phyloP scores from a whole-genome alignment of 1,140 invertebrate species.

The Formica selysi region DNA sequence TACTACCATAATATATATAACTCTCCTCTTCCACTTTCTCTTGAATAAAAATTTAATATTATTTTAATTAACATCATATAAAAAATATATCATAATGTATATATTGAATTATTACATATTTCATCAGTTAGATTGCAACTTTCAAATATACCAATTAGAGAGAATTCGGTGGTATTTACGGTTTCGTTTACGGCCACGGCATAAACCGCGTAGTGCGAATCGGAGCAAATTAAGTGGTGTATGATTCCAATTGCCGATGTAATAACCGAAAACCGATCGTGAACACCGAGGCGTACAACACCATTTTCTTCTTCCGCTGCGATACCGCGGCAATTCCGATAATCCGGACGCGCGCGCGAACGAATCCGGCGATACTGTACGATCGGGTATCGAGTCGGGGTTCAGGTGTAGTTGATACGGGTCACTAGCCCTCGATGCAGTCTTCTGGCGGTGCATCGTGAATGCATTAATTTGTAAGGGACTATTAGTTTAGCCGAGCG shows the following conservation, averaged over 20 bases:
- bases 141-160: constrained; percentile 1
- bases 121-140: neutral
- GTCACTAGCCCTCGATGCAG: constrained; percentile 7
- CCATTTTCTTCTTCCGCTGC: constrained; percentile 44
- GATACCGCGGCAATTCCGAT: constrained; percentile 44
- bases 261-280: constrained; percentile 60
- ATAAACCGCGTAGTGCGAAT: neutral
- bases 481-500: constrained; percentile 49
- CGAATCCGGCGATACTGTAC: constrained; percentile 13
- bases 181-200: neutral
- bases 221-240: constrained; percentile 27
- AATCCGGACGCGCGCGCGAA: constrained; percentile 30
- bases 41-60: no score
- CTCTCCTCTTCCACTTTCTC: no score
- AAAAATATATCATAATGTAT: no score
- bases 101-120: neutral
- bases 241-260: constrained; percentile 22
- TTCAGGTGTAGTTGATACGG: constrained; percentile 49
- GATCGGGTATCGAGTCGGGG: constrained; percentile 12
- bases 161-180: neutral
- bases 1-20: neutral
- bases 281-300: constrained; percentile 25
- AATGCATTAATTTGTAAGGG: constrained; percentile 66
- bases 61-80: no score
- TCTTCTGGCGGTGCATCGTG: constrained; percentile 57